A percentile compares a stretch with the other conserved stretches of the same genome.
These are phyloP conservation scores for Ctena decussata DNA, from an alignment of 2,888 invertebrate species.

Conservation along the genomic window DNA sequence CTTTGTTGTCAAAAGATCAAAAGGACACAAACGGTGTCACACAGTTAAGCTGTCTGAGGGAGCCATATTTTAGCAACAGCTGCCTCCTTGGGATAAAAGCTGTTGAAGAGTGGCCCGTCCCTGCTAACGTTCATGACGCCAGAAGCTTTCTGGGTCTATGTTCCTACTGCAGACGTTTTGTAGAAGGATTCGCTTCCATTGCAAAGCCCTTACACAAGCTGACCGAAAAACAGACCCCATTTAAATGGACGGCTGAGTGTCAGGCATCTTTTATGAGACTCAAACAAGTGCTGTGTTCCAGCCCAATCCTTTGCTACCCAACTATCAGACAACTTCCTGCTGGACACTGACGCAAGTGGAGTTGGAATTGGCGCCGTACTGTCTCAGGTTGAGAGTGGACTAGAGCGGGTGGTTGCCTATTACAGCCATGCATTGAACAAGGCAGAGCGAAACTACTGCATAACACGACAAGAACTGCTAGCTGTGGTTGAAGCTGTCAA, in stretches of 20 bases:
- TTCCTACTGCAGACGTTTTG: background rate
- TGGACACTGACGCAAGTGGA: no score
- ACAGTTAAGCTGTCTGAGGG: no score
- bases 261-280: background rate
- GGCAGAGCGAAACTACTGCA: background rate
- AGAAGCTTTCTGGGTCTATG: background rate
- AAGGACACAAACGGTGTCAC: no score
- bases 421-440: background rate
- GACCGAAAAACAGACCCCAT: background rate
- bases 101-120: slow-evolving; percentile 1
- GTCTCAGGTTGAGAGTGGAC: no score
- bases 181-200: slow-evolving; percentile 4
- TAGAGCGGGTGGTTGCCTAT: background rate
- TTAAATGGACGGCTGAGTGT: background rate
- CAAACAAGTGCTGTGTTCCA: background rate
- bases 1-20: no score
- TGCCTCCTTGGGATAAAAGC: no score
- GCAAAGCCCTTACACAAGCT: background rate
- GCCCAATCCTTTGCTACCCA: background rate
- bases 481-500: no score
- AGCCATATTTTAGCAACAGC: no score
- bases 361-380: no score
- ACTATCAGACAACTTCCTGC: no score
- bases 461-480: no score
- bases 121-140: background rate